Conservation (phyloP, 1,140 invertebrate species). For the Sycophila sp. region DNA sequence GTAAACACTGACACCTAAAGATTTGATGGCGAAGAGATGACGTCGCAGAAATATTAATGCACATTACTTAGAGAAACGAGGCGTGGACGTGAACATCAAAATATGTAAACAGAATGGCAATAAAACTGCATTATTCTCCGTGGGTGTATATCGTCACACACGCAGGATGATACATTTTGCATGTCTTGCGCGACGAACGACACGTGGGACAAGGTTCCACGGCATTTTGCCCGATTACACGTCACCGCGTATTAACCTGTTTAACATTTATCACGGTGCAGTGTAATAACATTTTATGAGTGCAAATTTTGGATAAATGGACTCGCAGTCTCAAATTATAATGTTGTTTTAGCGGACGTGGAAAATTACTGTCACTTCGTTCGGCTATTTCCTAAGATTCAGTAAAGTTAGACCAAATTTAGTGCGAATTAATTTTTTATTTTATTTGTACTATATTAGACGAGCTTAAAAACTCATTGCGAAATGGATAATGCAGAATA, state of each 20-base stretch:
- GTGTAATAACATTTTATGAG: not conserved
- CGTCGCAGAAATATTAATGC: slow-evolving; percentile 1
- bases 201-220: not conserved
- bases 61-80: not conserved
- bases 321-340: not conserved
- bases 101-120: not conserved
- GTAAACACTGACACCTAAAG: too few relatives aligned
- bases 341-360: too few relatives aligned
- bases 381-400: too few relatives aligned
- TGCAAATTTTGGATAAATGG: not conserved
- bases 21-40: too few relatives aligned
- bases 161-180: slow-evolving; percentile 8
- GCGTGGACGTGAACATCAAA: not conserved
- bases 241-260: slow-evolving; percentile 1
- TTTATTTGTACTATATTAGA: too few relatives aligned
- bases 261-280: slow-evolving; percentile 7
- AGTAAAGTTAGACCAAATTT: too few relatives aligned
- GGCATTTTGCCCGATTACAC: slow-evolving; percentile 2
- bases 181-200: not conserved
- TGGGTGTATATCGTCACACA: not conserved
- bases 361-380: too few relatives aligned
- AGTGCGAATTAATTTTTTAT: too few relatives aligned
- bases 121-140: slow-evolving; percentile 4
- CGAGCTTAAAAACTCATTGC: too few relatives aligned
- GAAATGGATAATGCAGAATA: too few relatives aligned